Evolutionary conservation across 1,140 invertebrate species (phyloP), one percentile per base, ranked within the genome.

Genomic region (Drosophila equinoxialis): DNA sequence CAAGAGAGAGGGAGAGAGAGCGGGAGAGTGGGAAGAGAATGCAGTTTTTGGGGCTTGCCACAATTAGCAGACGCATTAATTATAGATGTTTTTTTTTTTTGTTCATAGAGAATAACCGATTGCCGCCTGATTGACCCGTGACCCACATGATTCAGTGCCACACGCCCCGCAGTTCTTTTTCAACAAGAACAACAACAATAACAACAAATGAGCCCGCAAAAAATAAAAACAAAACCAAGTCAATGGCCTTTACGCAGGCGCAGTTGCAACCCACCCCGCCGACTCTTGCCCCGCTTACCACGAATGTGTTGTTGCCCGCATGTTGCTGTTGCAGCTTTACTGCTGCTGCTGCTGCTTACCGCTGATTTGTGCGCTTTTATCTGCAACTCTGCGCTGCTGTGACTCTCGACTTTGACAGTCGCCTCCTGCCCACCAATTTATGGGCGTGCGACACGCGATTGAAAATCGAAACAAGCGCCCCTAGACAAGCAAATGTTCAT

Each of bases 361-460:
- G 30, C 30, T 74, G 80, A 83, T 87, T 87, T 86, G 75, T 70
- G 74, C 37, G 55, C 63, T 48, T 64, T 79, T 77, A 77, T 57
- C 77, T 81, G 60, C 48, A 41, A 48, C 55, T 59, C 55, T 59
- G 63, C 59, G 63, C 59, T 57, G 30, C 30, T 30, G 30, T 30
- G 30, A 30, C 30, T 37, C 66, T 51, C 62, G 54, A 35, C 45
- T 30, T 51, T 63, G 57, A 26, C 45, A 37, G 55, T 54, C 65
- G 72, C 51, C 23, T 42, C 51, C 35, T 37, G 63, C 62, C 75
- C 62, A 67, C 75, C 74, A 67, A 77, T 87, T 87, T 87, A 87
- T 87, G 77, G 84, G 59, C 68, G 65, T 60, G 65, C 69, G 73
- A 83, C 83, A 87, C 84, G 83, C 83, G 83, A 87, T 87, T 80